phyloP scores from a whole-genome alignment of 1,140 invertebrate genomes.

The Hypsibius dujardini region DNA sequence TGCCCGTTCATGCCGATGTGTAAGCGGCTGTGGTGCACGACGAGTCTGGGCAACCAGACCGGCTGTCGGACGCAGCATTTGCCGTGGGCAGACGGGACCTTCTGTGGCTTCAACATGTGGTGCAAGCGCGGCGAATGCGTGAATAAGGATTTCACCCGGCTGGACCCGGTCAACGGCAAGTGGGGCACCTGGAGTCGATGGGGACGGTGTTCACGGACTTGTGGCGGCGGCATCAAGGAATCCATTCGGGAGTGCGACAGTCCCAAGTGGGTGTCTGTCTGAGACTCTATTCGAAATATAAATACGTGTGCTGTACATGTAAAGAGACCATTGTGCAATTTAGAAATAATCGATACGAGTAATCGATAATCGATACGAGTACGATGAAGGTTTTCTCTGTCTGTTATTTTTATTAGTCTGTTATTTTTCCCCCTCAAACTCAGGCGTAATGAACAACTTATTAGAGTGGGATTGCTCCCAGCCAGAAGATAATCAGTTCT shows the following conservation, averaged over 20 bases:
- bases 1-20: constrained; percentile 57
- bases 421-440: no score
- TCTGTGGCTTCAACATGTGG: constrained; percentile 50
- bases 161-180: constrained; percentile 48
- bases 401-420: no score
- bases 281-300: constrained; percentile 22
- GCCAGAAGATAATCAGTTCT: no score
- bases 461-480: no score
- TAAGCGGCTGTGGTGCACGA: constrained; percentile 61
- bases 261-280: constrained; percentile 39
- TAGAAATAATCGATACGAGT: no score
- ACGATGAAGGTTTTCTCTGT: no score
- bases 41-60: constrained; percentile 36
- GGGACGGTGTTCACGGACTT: constrained; percentile 56
- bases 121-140: constrained; percentile 64
- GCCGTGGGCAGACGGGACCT: constrained; percentile 80
- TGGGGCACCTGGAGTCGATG: constrained; percentile 64
- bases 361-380: no score
- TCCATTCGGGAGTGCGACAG: constrained; percentile 54
- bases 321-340: no score
- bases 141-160: constrained; percentile 30
- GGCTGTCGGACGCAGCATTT: constrained; percentile 62
- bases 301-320: no score
- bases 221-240: constrained; percentile 65
- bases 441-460: no score